Evolutionary conservation across 2,113 vertebrate genomes (phyloP).

Genomic region (Aleadryas rufinucha): DNA sequence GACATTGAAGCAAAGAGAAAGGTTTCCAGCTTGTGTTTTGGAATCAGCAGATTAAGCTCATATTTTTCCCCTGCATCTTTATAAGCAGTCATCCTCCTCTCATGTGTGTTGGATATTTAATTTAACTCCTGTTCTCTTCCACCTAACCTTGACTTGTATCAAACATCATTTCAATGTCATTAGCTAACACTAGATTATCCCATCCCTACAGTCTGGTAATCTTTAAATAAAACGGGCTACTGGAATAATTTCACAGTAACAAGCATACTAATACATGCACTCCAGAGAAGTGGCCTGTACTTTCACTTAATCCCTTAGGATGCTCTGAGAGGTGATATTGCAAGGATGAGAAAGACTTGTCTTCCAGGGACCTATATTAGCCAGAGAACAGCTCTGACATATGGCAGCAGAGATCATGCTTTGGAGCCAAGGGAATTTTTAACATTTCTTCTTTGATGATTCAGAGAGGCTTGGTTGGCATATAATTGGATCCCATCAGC

Average conservation of each 20-base stretch:
- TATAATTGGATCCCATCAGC: slow-evolving; percentile 3
- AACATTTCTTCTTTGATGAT: slow-evolving; percentile 17
- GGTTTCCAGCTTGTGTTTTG: neutral
- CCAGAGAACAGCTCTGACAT: neutral
- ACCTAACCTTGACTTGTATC: neutral
- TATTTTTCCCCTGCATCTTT: neutral
- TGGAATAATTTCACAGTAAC: neutral
- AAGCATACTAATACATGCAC: neutral
- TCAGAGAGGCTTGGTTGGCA: neutral
- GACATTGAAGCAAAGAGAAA: neutral
- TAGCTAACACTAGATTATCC: slow-evolving; percentile 2
- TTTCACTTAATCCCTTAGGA: neutral
- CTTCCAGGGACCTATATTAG: neutral
- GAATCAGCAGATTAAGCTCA: neutral
- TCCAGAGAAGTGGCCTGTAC: neutral
- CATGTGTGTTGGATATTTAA: neutral
- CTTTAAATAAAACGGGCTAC: neutral
- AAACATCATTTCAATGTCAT: neutral
- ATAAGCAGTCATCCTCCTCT: neutral
- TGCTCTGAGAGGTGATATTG: neutral
- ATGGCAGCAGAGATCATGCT: neutral
- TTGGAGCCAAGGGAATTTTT: slow-evolving; percentile 16
- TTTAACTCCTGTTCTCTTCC: neutral
- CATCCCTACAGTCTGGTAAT: neutral
- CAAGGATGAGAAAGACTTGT: neutral